Evolutionary conservation across 2,113 vertebrate species (phyloP).

Genomic region (Cnemophilus loriae): DNA sequence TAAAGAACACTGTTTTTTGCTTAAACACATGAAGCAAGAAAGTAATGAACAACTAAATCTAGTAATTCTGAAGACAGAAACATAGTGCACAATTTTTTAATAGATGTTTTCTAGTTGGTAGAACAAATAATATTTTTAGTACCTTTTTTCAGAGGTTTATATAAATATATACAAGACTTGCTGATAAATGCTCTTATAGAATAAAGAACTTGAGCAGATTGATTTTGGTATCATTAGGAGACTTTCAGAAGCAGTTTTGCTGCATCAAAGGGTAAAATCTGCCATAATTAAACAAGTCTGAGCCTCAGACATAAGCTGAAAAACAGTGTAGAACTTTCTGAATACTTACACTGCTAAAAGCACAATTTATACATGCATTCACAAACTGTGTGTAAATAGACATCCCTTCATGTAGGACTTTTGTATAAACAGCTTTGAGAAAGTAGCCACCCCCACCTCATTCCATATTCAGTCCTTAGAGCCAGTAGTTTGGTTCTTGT

Average conservation of each 20-base stretch:
- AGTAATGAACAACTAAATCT: background rate
- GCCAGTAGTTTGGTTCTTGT: background rate
- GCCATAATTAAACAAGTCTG: background rate
- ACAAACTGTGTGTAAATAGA: background rate
- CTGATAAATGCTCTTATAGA: background rate
- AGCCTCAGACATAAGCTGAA: background rate
- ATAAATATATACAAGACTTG: background rate
- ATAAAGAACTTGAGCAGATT: background rate
- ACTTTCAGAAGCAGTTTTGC: background rate
- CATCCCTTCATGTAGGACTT: background rate
- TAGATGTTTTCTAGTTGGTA: background rate
- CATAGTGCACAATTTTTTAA: background rate
- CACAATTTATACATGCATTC: background rate
- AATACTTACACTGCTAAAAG: background rate
- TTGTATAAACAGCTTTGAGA: background rate
- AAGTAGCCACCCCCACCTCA: accelerated
- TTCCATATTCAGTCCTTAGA: background rate
- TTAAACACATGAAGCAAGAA: background rate
- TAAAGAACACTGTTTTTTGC: background rate
- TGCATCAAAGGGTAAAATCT: background rate
- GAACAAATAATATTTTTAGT: background rate
- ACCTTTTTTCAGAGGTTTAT: background rate
- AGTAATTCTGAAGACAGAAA: background rate
- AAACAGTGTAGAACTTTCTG: background rate
- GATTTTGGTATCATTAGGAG: background rate